These are phyloP conservation scores for Andrena cerasifolii DNA, from an alignment of 1,140 invertebrate species.

Conservation along the genomic window DNA sequence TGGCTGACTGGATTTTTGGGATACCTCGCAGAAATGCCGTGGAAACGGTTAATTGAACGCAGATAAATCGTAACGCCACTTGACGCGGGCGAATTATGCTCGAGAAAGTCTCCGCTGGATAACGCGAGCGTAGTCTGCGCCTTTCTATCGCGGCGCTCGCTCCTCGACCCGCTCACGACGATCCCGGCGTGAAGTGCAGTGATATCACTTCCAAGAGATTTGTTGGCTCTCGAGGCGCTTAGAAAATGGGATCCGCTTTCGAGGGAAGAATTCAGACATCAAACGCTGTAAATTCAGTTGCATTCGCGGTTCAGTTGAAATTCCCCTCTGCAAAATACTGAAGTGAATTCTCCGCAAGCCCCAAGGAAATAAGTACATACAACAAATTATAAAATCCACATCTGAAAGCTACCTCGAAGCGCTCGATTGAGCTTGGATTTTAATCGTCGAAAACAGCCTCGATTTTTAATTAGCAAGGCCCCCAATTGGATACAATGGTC, in stretches of 20 bases:
- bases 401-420: too few species aligned
- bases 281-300: too few species aligned
- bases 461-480: too few species aligned
- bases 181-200: not conserved
- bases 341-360: too few species aligned
- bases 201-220: not conserved
- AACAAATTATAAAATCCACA: too few species aligned
- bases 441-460: too few species aligned
- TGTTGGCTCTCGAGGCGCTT: not conserved
- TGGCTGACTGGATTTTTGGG: not conserved
- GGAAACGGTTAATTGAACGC: constrained; percentile 25
- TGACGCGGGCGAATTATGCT: constrained; percentile 29
- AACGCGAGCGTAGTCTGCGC: constrained; percentile 15
- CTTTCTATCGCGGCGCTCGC: constrained; percentile 26
- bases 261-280: too few species aligned
- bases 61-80: constrained; percentile 20
- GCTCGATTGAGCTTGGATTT: too few species aligned
- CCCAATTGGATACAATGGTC: too few species aligned
- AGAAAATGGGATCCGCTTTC: not conserved
- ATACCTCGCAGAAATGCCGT: not conserved
- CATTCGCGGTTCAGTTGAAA: too few species aligned
- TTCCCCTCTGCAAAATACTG: too few species aligned
- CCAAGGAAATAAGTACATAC: too few species aligned
- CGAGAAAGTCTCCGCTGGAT: constrained; percentile 20
- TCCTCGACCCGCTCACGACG: constrained; percentile 2